Evolutionary conservation across 2,888 invertebrate genomes (phyloP).

Genomic region (Pristionchus exspectatus): DNA sequence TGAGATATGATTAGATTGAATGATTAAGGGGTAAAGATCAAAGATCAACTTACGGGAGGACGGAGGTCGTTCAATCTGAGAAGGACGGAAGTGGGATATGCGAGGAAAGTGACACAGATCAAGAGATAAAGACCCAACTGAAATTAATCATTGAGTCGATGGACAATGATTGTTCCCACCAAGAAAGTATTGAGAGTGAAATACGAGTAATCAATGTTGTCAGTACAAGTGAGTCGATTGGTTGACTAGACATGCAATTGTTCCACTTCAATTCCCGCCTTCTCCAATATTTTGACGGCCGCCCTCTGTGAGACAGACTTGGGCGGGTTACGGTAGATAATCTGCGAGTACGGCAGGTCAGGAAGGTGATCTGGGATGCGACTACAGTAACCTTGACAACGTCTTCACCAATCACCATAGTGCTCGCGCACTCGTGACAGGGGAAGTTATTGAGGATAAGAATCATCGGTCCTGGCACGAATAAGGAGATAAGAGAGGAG

Average conservation of each 20-base stretch:
- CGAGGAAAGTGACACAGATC: constrained; percentile 71
- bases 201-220: background rate
- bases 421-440: constrained; percentile 36
- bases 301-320: background rate
- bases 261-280: constrained; percentile 10
- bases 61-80: constrained; percentile 74
- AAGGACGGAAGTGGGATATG: constrained; percentile 76
- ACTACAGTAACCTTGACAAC: constrained; percentile 23
- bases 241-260: constrained; percentile 7
- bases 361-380: background rate
- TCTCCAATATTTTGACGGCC: background rate
- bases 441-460: background rate
- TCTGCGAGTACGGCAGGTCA: background rate
- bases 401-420: background rate
- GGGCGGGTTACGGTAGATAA: background rate
- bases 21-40: background rate
- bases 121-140: constrained; percentile 67
- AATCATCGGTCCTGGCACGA: background rate
- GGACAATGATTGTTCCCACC: too few species aligned
- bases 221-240: background rate
- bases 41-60: constrained; percentile 59
- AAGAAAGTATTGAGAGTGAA: constrained; percentile 23
- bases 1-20: background rate
- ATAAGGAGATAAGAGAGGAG: background rate
- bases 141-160: background rate